Evolutionary conservation across 92 coral and sea anemone species (phyloP), one percentile per base, ranked within the genome.

Genomic region (Actinostola sp.): DNA sequence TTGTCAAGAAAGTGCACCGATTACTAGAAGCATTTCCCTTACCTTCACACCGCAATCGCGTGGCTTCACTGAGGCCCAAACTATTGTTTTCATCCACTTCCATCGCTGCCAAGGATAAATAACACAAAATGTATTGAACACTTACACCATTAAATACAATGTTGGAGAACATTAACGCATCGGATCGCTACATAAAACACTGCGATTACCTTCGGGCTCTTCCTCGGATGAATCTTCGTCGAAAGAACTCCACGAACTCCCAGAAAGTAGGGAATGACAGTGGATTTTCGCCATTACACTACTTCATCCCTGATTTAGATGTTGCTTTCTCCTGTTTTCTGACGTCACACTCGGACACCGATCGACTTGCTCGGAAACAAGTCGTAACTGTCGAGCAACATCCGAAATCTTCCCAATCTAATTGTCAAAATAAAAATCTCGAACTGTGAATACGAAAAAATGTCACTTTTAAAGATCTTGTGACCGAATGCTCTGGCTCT

Each of bases 211-310:
- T 91, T 95, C 99, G 39, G 92, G 66, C 26, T 95, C 99, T 23
- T 77, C 94, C 45, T 72, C 86, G 25, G 88, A 85, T 50, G 93
- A 82, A 20, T 85, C 88, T 68, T 81, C 97, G 6, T 84, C 92
- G 84, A 82, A 88, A 67, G 97, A 84, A 67, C 83, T 79, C 99
- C 99, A 95, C 63, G 99, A 95, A 89, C 97, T 86, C 84, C 99
- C 99, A 67, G 99, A 91, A 86, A 82, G 87, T 88, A 89, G 80
- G 80, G 97, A 92, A 82, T 95, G 99, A 88, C 99, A 95, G 99
- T 82, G 88, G 70, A 82, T 92, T 88, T 91, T 95, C 99, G 97
- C 99, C 99, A 95, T 95, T 91, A 92, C 97, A 90, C 97, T 80
- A 87, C 97, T 87, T 90, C 97, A 89, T 86, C 72, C 89, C 92